Base-by-base conservation (phyloP, 1,140 invertebrate species). In the Caenorhabditis briggsae region DNA sequence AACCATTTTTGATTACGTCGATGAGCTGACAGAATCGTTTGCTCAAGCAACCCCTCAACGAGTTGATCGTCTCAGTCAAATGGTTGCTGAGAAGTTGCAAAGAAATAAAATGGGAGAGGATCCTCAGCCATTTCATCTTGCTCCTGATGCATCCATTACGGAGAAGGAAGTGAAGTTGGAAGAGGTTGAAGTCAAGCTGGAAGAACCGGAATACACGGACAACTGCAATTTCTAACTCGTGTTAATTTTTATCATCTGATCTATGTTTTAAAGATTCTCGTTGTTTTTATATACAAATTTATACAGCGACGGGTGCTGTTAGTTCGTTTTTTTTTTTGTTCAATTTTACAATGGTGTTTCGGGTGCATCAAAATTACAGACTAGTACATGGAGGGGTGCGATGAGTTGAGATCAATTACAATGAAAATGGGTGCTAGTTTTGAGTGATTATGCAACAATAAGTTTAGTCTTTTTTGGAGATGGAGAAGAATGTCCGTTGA, bases 1-100 rank as follows among this genome's bases (percentile, higher is more conserved):
- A 70, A 70, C 64, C 14, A 70, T 70, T 14, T 70, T 70, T n/a
- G 64, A 46, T 25, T 11, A 70, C 64, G 43, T 70, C 43, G 64
- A 70, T 70, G 23, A 43, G 5, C 18, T 70, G 33, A 46, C 43
- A 16, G 14, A 18, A 46, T 43, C 64, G 46, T 46, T 70, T 20
- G 41, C 41, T 16, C 18, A n/a, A 18, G 16, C 16, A n/a, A n/a
- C 64, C 18, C 64, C 64, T 18, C 16, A 70, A 46, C 18, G 11
- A 46, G 5, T 70, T 5, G 18, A 14, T 46, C 64, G 64, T 20
- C 18, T 70, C 33, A 70, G 8, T n/a, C 0, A 46, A 20, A 8
- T n/a, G 43, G 33, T 70, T 16, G 43, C 64, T 1, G 64, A 46
- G 18, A 70, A 70, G 18, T 11, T 25, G 59, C 7, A 12, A 25